phyloP scores from a whole-genome alignment of 37 sponge, comb jelly and placozoan species.

The Haliclona indistincta region DNA sequence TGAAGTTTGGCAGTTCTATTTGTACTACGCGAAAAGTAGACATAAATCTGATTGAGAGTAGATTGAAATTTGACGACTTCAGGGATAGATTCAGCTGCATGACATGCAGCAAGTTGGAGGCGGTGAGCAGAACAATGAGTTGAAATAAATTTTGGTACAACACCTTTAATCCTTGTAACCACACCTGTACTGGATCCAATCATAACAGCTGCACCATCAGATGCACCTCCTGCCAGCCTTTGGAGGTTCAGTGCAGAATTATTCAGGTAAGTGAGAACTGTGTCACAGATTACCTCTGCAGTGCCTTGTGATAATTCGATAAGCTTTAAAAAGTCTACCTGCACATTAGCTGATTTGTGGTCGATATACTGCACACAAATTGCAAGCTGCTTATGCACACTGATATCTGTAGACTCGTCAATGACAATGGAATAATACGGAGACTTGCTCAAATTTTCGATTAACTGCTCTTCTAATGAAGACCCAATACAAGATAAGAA shows the following conservation, averaged over 20 bases:
- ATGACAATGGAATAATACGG: constrained; percentile 35
- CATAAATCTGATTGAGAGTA: constrained; percentile 19
- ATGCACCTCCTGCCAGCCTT: constrained; percentile 3
- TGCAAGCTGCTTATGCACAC: constrained; percentile 41
- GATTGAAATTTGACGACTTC: constrained; percentile 5
- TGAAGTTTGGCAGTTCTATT: constrained; percentile 8
- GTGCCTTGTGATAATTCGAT: neutral
- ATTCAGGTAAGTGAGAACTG: constrained; percentile 1
- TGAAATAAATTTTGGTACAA: constrained; percentile 15
- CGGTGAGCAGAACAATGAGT: constrained; percentile 26
- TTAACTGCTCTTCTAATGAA: constrained; percentile 36
- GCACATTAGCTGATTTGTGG: neutral
- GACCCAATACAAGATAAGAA: constrained; percentile 19
- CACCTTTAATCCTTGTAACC: constrained; percentile 11
- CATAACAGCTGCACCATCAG: constrained; percentile 52
- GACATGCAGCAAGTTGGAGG: constrained; percentile 16
- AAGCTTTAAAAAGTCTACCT: neutral
- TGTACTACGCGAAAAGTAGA: constrained; percentile 17
- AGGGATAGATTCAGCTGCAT: constrained; percentile 29
- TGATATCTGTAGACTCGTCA: constrained; percentile 39
- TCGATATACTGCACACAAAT: constrained; percentile 12
- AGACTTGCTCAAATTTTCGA: constrained; percentile 12
- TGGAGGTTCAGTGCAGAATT: neutral
- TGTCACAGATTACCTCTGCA: constrained; percentile 10
- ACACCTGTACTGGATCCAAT: constrained; percentile 20